Evolutionary conservation across 2,888 invertebrate genomes (phyloP).

Genomic region (Patella ulyssiponensis): DNA sequence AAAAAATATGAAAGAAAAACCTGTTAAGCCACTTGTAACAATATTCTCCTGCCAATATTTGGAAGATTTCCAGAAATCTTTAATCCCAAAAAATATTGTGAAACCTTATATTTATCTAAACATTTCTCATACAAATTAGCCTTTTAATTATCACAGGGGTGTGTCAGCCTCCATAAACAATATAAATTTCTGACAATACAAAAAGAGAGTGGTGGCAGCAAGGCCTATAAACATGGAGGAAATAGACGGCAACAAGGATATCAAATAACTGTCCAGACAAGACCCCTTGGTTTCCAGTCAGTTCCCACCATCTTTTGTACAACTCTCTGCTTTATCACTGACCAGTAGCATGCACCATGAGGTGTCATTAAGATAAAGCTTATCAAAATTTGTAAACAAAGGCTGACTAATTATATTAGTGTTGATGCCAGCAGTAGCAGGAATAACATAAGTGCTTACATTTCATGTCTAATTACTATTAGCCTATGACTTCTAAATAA

Average conservation of each 20-base stretch:
- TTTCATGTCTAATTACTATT: neutral
- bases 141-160: conserved; percentile 5
- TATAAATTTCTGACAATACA: conserved; percentile 11
- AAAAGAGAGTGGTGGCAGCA: conserved; percentile 2
- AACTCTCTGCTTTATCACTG: conserved; percentile 6
- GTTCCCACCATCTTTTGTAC: conserved; percentile 1
- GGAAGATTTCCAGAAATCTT: neutral
- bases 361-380: conserved; percentile 28
- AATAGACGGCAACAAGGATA: conserved; percentile 3
- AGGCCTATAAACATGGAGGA: neutral
- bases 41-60: neutral
- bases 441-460: neutral
- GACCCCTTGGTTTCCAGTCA: neutral
- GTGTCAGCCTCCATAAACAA: conserved; percentile 12
- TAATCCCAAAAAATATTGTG: conserved; percentile 9
- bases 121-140: conserved; percentile 12
- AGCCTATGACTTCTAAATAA: too few relatives aligned
- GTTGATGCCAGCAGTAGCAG: conserved; percentile 1
- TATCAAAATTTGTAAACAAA: conserved; percentile 26
- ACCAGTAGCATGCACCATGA: conserved; percentile 19
- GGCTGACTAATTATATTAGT: conserved; percentile 18
- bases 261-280: neutral
- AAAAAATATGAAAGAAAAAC: too few relatives aligned
- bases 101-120: neutral
- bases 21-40: conserved; percentile 11